phyloP scores from a whole-genome alignment of 2,113 vertebrate species.

The Psophia crepitans region DNA sequence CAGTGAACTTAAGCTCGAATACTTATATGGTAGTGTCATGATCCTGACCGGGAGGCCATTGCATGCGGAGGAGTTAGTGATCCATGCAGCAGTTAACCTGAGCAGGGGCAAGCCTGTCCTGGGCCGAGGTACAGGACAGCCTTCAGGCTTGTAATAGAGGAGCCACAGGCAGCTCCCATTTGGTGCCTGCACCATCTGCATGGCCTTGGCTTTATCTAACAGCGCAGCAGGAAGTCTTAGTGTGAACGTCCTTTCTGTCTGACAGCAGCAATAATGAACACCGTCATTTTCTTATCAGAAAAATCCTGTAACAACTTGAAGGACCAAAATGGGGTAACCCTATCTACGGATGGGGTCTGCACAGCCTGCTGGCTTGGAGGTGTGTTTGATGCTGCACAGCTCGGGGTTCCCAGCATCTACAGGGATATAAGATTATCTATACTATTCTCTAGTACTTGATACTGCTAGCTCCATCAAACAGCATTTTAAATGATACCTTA shows the following conservation, averaged over 20 bases:
- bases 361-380: background rate
- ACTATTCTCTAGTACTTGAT: background rate
- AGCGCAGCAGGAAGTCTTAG: background rate
- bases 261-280: background rate
- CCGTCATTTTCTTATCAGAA: background rate
- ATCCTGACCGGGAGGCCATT: background rate
- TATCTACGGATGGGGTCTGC: background rate
- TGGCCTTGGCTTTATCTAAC: background rate
- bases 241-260: background rate
- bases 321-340: background rate
- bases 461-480: background rate
- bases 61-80: background rate
- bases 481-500: background rate
- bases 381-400: background rate
- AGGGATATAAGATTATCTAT: background rate
- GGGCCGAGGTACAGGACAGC: rapidly evolving
- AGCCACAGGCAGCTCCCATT: background rate
- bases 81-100: background rate
- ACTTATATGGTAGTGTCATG: rapidly evolving
- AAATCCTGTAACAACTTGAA: background rate
- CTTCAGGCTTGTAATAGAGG: background rate
- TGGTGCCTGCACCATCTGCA: background rate
- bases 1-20: background rate
- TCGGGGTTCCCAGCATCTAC: background rate
- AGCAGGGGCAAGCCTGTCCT: rapidly evolving